phyloP scores from a whole-genome alignment of 1,140 invertebrate species.

The Nasonia vitripennis region DNA sequence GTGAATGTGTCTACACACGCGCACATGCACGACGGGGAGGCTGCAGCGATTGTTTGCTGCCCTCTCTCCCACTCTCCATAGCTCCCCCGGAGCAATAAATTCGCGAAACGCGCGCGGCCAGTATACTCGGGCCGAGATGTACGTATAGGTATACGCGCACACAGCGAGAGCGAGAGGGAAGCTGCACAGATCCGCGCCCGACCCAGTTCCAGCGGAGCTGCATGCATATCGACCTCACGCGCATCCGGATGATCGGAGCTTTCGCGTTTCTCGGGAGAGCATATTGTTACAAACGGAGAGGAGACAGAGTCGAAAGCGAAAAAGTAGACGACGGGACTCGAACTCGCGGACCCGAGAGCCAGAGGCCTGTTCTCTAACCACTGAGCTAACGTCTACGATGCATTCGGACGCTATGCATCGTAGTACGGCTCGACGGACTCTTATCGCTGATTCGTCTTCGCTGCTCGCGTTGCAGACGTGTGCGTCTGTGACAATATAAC shows the following conservation, averaged over 20 bases:
- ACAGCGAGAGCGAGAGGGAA: slow-evolving; percentile 11
- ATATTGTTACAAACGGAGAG: no score
- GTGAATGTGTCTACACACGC: background rate
- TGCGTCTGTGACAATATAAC: no score
- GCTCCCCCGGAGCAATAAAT: slow-evolving; percentile 23
- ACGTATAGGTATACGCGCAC: no score
- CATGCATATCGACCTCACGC: background rate
- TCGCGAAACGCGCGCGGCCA: background rate
- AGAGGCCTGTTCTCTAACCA: no score
- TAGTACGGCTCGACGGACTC: no score
- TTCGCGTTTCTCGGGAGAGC: background rate
- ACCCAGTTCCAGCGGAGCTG: slow-evolving; percentile 12
- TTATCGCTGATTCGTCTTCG: no score
- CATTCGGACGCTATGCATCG: no score
- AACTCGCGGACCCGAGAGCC: no score
- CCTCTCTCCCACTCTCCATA: background rate
- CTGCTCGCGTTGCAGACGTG: no score
- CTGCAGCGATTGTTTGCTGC: background rate
- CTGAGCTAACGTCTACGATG: no score
- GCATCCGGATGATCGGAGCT: background rate
- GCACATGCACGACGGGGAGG: background rate
- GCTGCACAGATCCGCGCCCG: background rate
- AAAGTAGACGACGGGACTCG: no score
- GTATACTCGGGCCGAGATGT: background rate
- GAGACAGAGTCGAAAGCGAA: no score